These are phyloP conservation scores for Pipistrellus pygmaeus DNA, from an alignment of 2,797 vertebrate genomes.

Conservation along the genomic window DNA sequence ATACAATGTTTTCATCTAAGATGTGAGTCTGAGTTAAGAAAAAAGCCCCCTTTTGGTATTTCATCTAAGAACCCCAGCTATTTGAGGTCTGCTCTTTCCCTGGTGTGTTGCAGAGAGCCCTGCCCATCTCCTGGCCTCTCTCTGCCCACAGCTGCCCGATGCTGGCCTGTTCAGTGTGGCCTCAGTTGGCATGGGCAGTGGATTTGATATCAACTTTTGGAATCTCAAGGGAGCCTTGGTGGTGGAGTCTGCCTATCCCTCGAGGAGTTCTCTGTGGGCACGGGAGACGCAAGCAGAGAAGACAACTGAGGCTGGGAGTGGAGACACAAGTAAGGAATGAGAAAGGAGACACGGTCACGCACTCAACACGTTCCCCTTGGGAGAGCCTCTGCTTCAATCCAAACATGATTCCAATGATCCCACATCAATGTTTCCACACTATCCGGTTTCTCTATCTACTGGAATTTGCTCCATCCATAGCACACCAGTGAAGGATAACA, in stretches of 20 bases:
- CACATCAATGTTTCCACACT: not conserved
- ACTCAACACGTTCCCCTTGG: not conserved
- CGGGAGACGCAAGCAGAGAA: not conserved
- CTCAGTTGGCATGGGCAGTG: not conserved
- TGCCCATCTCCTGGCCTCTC: not conserved
- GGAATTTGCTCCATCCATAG: constrained; percentile 37
- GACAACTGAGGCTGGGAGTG: not conserved
- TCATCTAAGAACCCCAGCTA: not conserved
- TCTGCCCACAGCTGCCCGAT: not conserved
- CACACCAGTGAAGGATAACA: not conserved
- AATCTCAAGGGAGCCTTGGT: not conserved
- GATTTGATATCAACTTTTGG: not conserved
- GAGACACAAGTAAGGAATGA: not conserved
- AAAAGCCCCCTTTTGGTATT: not conserved
- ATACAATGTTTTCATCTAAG: not conserved
- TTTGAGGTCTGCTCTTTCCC: not conserved
- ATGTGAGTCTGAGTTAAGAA: not conserved
- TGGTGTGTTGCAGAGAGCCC: not conserved
- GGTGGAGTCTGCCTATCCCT: not conserved
- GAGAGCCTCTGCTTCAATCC: not conserved
- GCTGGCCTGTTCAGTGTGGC: not conserved
- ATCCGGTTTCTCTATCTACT: not conserved
- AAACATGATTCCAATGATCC: not conserved
- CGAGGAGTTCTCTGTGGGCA: not conserved
- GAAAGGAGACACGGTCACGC: not conserved